Conservation (phyloP, 2,113 vertebrate species). For the Mesitornis unicolor region DNA sequence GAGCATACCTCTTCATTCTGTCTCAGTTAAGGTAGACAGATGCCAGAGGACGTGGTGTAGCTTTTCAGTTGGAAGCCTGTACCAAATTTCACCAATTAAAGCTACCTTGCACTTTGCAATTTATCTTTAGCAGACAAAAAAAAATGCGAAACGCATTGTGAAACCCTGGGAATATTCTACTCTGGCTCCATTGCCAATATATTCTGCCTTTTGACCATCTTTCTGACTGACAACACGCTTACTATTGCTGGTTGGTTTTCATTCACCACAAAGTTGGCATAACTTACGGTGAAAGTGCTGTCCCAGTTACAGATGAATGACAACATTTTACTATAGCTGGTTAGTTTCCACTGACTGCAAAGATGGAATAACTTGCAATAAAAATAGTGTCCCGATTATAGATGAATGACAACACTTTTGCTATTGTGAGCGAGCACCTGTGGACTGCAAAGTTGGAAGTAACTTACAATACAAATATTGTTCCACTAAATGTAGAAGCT, state of each 20-base stretch:
- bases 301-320: slow-evolving; percentile 65
- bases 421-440: slow-evolving; percentile 52
- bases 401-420: slow-evolving; percentile 35
- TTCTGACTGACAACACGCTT: slow-evolving; percentile 24
- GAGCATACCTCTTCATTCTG: background rate
- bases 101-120: background rate
- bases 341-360: slow-evolving; percentile 52
- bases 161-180: background rate
- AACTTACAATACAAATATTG: background rate
- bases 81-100: background rate
- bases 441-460: background rate
- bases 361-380: slow-evolving; percentile 26
- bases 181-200: background rate
- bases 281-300: slow-evolving; percentile 26
- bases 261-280: slow-evolving; percentile 58
- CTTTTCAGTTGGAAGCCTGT: background rate
- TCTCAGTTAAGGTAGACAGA: background rate
- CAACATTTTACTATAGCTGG: slow-evolving; percentile 54
- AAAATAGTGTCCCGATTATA: slow-evolving; percentile 31
- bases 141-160: background rate
- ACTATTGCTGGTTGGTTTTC: slow-evolving; percentile 51
- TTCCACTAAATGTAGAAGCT: slow-evolving; percentile 34
- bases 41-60: background rate
- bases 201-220: background rate
- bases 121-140: background rate